phyloP scores from a whole-genome alignment of 1,140 invertebrate genomes.

The Macrosteles quadrilineatus region DNA sequence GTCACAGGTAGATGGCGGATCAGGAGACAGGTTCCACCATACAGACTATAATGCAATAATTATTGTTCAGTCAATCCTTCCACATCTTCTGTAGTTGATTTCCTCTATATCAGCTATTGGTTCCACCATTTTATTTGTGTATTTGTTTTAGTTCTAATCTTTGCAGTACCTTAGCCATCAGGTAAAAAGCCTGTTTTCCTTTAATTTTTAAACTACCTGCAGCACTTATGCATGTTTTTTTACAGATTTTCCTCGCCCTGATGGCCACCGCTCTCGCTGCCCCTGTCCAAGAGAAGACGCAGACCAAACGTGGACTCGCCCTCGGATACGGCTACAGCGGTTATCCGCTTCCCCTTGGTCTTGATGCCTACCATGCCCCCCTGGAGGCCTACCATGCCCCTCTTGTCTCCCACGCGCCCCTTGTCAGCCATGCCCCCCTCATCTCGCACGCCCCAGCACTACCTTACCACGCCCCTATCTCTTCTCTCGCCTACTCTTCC shows the following conservation, averaged over 20 bases:
- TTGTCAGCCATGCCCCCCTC: background rate
- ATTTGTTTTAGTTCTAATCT: no score
- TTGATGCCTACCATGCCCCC: slow-evolving; percentile 6
- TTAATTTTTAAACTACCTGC: no score
- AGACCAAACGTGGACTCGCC: background rate
- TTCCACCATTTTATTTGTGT: no score
- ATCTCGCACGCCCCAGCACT: background rate
- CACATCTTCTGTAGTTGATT: no score
- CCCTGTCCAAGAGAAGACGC: slow-evolving; percentile 1
- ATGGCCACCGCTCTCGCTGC: slow-evolving; percentile 9
- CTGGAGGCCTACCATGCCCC: background rate
- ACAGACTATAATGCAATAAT: no score
- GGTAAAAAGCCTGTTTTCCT: no score
- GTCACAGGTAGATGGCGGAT: no score
- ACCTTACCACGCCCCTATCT: background rate
- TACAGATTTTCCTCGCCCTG: background rate
- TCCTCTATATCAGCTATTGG: no score
- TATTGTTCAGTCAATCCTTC: no score
- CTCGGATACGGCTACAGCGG: background rate
- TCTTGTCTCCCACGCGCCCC: background rate
- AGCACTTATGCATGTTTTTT: no score
- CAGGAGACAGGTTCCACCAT: no score
- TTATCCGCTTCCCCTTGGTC: background rate
- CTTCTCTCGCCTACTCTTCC: background rate
- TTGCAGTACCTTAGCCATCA: no score